Percentiles rank a stretch among this genome's conserved stretches.
These are phyloP conservation scores for Drosophila meridiana DNA, from an alignment of 2,888 invertebrate species.

Conservation along the genomic window DNA sequence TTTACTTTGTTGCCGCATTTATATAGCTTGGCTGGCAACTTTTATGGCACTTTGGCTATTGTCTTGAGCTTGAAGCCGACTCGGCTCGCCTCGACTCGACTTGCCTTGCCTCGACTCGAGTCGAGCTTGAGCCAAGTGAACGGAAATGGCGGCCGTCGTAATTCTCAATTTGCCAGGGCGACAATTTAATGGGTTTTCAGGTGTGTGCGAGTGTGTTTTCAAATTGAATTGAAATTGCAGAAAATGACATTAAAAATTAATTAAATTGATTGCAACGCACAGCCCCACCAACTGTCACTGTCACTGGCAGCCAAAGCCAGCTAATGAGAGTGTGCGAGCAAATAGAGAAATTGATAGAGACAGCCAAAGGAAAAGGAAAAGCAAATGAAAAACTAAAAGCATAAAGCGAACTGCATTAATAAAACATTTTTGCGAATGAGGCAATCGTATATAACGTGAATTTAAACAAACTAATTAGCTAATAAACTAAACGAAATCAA, in stretches of 20 bases:
- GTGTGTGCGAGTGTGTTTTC: conserved; percentile 71
- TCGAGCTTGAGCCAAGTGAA: conserved; percentile 68
- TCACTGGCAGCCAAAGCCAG: conserved; percentile 47
- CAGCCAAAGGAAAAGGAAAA: neutral
- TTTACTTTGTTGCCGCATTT: conserved; percentile 81
- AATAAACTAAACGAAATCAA: too few species aligned
- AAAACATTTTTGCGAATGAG: conserved; percentile 17
- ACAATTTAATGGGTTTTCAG: conserved; percentile 80
- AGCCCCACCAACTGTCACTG: conserved; percentile 63
- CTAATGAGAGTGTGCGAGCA: conserved; percentile 38
- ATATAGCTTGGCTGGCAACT: conserved; percentile 77
- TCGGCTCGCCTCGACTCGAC: neutral
- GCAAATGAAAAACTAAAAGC: neutral
- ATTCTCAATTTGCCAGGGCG: conserved; percentile 83
- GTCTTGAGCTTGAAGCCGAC: conserved; percentile 63
- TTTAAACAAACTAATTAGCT: neutral
- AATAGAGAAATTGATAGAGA: conserved; percentile 16
- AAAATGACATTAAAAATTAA: conserved; percentile 83
- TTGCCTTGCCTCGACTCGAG: conserved; percentile 21
- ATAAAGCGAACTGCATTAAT: conserved; percentile 36
- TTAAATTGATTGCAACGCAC: conserved; percentile 82
- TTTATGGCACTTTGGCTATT: conserved; percentile 78
- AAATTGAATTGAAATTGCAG: conserved; percentile 82
- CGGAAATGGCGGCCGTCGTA: conserved; percentile 78
- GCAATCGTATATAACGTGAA: neutral